These are phyloP conservation scores for Coptodon rendalli DNA, from an alignment of 2,113 vertebrate genomes.

Conservation along the genomic window DNA sequence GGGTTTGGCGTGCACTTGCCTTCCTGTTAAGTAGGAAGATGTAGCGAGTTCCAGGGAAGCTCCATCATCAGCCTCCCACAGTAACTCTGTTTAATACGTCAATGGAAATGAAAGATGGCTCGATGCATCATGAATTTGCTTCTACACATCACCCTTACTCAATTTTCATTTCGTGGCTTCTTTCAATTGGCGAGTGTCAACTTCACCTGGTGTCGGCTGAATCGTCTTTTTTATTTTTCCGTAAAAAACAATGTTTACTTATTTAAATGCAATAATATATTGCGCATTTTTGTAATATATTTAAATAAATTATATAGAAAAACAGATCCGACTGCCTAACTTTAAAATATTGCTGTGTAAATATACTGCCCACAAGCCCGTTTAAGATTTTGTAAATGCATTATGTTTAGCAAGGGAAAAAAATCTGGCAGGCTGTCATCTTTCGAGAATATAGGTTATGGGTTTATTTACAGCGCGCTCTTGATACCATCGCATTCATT, in stretches of 20 bases:
- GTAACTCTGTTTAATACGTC: slow-evolving; percentile 59
- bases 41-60: slow-evolving; percentile 57
- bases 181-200: not conserved
- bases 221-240: not conserved
- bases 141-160: slow-evolving; percentile 27
- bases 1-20: slow-evolving; percentile 45
- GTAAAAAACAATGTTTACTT: not conserved
- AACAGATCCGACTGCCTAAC: not conserved
- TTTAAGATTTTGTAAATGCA: not conserved
- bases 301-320: not conserved
- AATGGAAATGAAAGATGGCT: slow-evolving; percentile 51
- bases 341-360: not conserved
- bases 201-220: not conserved
- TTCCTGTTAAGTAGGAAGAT: slow-evolving; percentile 63
- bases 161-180: slow-evolving; percentile 12
- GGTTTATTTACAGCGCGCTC: slow-evolving; percentile 27
- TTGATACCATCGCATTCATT: slow-evolving; percentile 45
- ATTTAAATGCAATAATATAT: not conserved
- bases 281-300: not conserved
- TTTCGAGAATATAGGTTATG: not conserved
- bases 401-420: not conserved
- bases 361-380: not conserved
- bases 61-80: slow-evolving; percentile 55
- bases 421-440: slow-evolving; percentile 3
- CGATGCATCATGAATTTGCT: slow-evolving; percentile 41